Percentiles rank a stretch among this genome's conserved stretches.
These are phyloP conservation scores for Taenioides sp. DNA, from an alignment of 2,797 vertebrate genomes.

Conservation along the genomic window DNA sequence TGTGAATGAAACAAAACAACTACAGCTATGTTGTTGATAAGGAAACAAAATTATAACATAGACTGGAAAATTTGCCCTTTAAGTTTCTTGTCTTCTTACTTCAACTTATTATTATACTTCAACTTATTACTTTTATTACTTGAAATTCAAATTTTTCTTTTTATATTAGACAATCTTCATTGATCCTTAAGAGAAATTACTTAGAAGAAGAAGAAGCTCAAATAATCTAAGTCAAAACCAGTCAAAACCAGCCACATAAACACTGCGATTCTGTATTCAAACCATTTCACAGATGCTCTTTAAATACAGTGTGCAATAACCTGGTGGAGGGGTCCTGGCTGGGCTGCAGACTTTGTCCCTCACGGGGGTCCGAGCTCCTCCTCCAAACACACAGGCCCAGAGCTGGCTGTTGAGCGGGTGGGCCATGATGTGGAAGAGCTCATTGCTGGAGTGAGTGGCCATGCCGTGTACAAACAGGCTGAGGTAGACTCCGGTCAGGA, in stretches of 20 bases:
- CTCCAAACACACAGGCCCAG: conserved; percentile 94
- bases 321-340: conserved; percentile 71
- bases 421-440: conserved; percentile 89
- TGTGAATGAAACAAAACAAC: too few species aligned
- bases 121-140: too few species aligned
- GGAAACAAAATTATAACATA: too few species aligned
- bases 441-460: conserved; percentile 93
- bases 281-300: neutral
- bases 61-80: too few species aligned
- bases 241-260: neutral
- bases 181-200: too few species aligned
- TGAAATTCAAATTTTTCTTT: too few species aligned
- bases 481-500: conserved; percentile 92
- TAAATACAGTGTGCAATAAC: conserved; percentile 67
- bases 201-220: too few species aligned
- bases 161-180: too few species aligned
- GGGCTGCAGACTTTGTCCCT: conserved; percentile 73
- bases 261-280: neutral
- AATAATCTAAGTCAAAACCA: neutral
- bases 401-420: conserved; percentile 93
- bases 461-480: conserved; percentile 95
- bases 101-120: too few species aligned
- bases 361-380: conserved; percentile 81
- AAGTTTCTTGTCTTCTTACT: too few species aligned
- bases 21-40: too few species aligned